Conservation (phyloP, 1,140 invertebrate species). For the Piezodorus guildinii region DNA sequence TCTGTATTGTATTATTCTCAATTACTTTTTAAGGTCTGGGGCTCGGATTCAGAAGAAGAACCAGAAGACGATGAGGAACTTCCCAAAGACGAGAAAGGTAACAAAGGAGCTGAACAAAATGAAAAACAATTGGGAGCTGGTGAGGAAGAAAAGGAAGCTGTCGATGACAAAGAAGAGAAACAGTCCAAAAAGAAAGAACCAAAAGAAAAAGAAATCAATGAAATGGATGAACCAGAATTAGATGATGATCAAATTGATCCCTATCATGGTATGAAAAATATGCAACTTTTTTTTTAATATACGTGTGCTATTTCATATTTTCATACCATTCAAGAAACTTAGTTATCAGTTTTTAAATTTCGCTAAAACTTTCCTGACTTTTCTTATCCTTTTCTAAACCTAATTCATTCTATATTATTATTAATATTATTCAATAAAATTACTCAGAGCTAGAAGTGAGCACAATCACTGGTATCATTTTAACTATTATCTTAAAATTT, state of each 20-base stretch:
- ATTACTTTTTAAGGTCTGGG: constrained; percentile 63
- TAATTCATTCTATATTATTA: too few relatives aligned
- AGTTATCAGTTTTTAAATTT: too few relatives aligned
- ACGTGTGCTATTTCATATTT: too few relatives aligned
- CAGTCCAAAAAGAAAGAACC: constrained; percentile 42
- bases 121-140: constrained; percentile 45
- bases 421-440: too few relatives aligned
- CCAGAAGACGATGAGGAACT: constrained; percentile 46
- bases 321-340: too few relatives aligned
- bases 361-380: too few relatives aligned
- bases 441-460: too few relatives aligned
- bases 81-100: constrained; percentile 46
- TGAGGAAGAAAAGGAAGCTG: constrained; percentile 42
- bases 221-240: constrained; percentile 64
- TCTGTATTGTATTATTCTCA: not conserved
- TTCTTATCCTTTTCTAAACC: too few relatives aligned
- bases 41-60: constrained; percentile 62
- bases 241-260: constrained; percentile 79
- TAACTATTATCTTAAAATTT: too few relatives aligned
- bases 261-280: constrained; percentile 49
- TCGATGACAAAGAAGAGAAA: constrained; percentile 40
- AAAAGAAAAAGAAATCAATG: constrained; percentile 51
- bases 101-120: constrained; percentile 34
- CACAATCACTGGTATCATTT: too few relatives aligned
- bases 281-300: too few relatives aligned